A percentile compares a stretch with the other conserved stretches of the same genome.
These are phyloP conservation scores for Hippocampus abdominalis DNA, from an alignment of 2,113 vertebrate genomes.

Conservation along the genomic window DNA sequence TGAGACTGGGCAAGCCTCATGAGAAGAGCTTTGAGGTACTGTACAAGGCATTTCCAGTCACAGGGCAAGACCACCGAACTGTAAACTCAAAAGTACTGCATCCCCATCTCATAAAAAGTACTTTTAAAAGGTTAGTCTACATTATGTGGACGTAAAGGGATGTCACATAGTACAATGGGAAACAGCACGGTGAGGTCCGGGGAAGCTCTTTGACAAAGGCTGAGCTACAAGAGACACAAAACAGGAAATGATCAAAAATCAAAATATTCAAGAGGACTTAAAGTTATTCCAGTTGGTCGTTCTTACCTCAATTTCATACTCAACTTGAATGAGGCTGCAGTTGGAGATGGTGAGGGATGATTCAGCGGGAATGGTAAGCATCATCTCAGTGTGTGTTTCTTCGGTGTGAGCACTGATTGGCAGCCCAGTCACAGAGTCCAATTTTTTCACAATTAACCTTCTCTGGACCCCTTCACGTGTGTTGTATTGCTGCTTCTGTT, in stretches of 20 bases:
- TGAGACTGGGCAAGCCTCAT: neutral
- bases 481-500: constrained; percentile 37
- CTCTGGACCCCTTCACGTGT: fast-evolving
- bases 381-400: constrained; percentile 17
- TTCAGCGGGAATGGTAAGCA: constrained; percentile 31
- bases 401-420: constrained; percentile 4
- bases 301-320: constrained; percentile 50
- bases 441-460: fast-evolving
- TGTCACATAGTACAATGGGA: constrained; percentile 50
- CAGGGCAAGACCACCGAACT: neutral
- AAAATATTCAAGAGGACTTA: neutral
- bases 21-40: constrained; percentile 10
- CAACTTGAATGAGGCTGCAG: constrained; percentile 45
- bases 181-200: constrained; percentile 32
- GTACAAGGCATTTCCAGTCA: neutral
- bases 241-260: neutral
- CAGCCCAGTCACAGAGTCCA: neutral
- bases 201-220: neutral
- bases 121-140: constrained; percentile 1
- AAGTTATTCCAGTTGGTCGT: neutral
- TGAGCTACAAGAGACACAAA: constrained; percentile 33
- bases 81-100: neutral
- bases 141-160: neutral
- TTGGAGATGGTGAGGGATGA: constrained; percentile 39
- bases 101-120: neutral